Base-by-base conservation (phyloP, 1,140 invertebrate genomes). In the Pomacea maculata region DNA sequence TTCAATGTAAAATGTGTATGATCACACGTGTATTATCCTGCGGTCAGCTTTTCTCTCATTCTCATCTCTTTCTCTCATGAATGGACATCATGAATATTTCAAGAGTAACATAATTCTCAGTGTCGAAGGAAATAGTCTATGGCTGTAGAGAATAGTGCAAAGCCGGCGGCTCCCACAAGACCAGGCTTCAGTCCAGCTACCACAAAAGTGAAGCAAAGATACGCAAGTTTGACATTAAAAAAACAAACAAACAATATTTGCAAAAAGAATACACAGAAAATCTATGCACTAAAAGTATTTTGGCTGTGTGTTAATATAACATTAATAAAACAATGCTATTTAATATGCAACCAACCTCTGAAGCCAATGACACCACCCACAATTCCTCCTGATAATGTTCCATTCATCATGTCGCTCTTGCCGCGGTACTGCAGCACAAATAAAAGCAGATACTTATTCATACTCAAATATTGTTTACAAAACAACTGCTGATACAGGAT, bases 321-420 rank as follows among this genome's bases (percentile, higher is more conserved):
- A 14, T 17, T 4, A 61, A 61, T 61, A 61, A 61, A 61, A 61
- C 57, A 61, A 61, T 11, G 57, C 34, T 45, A 45, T 61, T 61
- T 14, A 64, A 15, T 11, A 25, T 52, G 29, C 6, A 45, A 63
- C 78, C 85, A 83, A 97, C 96, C 96, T 94, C 98, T 94, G 74
- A 99, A 92, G 63, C 98, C 98, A 90, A 99, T 96, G n/a, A 98
- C 86, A 70, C 97, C 97, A 82, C 98, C 98, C 68, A 97, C 98
- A 73, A 99, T 93, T 74, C 94, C 97, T 79, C 97, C 97, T 86
- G 97, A 96, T 90, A 97, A 95, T 15, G 97, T 98, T 19, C 97
- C 97, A 94, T 99, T 99, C 88, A 95, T 96, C 96, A 98, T 98
- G 90, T 99, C 98, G 72, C 94, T 95, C 91, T 98, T 98, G 52